A percentile compares a stretch with the other conserved stretches of the same genome.
These are phyloP conservation scores for Galemys pyrenaicus DNA, from an alignment of 2,113 vertebrate genomes.

Conservation along the genomic window DNA sequence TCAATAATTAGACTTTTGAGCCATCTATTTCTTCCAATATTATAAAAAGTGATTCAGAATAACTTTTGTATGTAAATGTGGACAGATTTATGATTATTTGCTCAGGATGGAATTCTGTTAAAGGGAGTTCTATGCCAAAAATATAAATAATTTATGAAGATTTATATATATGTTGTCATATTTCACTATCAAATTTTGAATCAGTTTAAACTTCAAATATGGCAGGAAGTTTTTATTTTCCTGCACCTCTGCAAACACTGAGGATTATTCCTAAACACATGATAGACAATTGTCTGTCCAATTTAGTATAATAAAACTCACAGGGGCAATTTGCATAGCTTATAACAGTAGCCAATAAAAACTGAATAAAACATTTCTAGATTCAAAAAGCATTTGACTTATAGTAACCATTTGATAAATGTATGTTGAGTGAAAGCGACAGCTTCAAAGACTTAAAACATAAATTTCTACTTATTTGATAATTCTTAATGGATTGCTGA, in stretches of 20 bases:
- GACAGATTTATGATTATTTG: neutral
- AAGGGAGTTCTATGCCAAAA: neutral
- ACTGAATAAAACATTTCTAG: neutral
- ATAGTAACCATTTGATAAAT: neutral
- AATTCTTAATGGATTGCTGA: neutral
- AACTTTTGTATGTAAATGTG: neutral
- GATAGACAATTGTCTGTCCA: neutral
- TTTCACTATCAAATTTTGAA: neutral
- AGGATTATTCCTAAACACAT: neutral
- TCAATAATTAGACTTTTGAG: neutral
- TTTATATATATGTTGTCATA: neutral
- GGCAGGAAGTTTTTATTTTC: neutral
- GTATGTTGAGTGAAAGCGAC: neutral
- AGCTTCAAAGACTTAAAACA: neutral
- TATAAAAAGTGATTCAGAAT: neutral
- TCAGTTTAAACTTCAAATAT: neutral
- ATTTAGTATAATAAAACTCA: conserved; percentile 22
- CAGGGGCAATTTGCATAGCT: neutral
- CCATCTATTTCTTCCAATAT: neutral
- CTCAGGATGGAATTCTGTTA: neutral
- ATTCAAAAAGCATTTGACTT: neutral
- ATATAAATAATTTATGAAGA: neutral
- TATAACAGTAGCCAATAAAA: neutral
- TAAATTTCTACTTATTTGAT: neutral
- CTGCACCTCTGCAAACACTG: neutral